phyloP scores from a whole-genome alignment of 1,140 invertebrate species.

The Odontomachus brunneus region DNA sequence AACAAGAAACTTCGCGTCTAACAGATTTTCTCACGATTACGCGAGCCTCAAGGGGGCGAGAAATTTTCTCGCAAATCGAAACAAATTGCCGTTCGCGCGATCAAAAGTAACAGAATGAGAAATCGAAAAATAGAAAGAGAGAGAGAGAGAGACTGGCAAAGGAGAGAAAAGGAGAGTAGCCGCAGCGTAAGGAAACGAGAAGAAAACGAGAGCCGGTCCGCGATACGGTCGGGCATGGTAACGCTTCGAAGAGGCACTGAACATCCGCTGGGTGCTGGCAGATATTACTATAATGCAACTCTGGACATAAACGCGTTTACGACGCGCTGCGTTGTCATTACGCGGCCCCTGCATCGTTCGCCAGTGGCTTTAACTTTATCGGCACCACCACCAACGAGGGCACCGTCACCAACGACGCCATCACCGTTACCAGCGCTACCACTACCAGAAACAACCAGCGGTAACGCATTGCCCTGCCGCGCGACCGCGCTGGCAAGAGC shows the following conservation, averaged over 20 bases:
- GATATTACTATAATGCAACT: slow-evolving; percentile 85
- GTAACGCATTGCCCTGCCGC: slow-evolving; percentile 12
- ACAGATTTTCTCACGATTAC: no score
- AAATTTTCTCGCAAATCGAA: no score
- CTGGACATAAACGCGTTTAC: slow-evolving; percentile 85
- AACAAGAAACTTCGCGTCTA: not conserved
- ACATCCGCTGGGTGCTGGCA: slow-evolving; percentile 79
- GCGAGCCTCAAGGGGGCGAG: no score
- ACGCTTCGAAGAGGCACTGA: slow-evolving; percentile 74
- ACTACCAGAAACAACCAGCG: slow-evolving; percentile 60
- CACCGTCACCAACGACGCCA: slow-evolving; percentile 68
- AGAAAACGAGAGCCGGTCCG: slow-evolving; percentile 57
- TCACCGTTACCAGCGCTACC: slow-evolving; percentile 68
- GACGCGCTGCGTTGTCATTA: slow-evolving; percentile 85
- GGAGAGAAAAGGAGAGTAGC: slow-evolving; percentile 45
- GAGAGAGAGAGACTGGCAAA: slow-evolving; percentile 42
- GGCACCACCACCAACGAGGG: slow-evolving; percentile 75
- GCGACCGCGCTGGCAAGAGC: slow-evolving; percentile 12
- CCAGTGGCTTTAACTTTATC: slow-evolving; percentile 84
- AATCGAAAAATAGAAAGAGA: slow-evolving; percentile 1
- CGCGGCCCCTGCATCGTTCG: slow-evolving; percentile 83
- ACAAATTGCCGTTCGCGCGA: no score
- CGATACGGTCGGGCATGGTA: slow-evolving; percentile 64
- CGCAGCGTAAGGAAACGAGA: slow-evolving; percentile 44
- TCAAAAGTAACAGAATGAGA: no score